Evolutionary conservation across 2,113 vertebrate genomes (phyloP), one percentile per base, ranked within the genome.

Genomic region (Chionomys nivalis): DNA sequence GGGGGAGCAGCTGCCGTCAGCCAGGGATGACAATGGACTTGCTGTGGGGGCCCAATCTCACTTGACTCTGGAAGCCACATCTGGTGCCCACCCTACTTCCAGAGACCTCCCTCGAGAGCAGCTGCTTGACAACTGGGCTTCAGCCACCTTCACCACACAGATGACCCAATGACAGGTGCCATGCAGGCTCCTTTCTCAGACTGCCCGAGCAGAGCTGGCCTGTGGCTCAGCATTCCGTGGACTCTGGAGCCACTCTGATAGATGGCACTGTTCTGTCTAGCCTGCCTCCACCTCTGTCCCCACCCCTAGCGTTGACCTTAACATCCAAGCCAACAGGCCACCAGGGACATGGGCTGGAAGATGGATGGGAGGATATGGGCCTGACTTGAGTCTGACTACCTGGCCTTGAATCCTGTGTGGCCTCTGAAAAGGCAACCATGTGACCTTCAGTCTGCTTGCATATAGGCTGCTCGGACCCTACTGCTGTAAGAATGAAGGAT

Each of bases 141-240:
- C 3, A 3, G 39, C 16, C 68, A 61, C 12, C 90, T 65, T 72
- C 5, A 10, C 14, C 3, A 55, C 70, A 31, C 61, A 77, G 44
- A 75, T 5, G 10, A 87, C 42, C 17, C 6, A 14, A 94, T n/a
- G 39, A 63, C 11, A n/a, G 55, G 52, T 2, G 7, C 24, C 11
- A 0, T 9, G 24, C 3, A 12, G 16, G 19, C 55, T 94, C 39
- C 52, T 36, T 16, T 10, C 72, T 28, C 4, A 8, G 63, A 78
- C 17, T 8, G 5, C n/a, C 58, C 33, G 3, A 28, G 33, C 2
- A 39, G 81, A n/a, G 21, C 8, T n/a, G 76, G 7, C 24, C 11
- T 33, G 17, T 23, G 21, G 7, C 39, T 11, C 26, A 73, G 78
- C 33, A 2, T 68, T 16, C n/a, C 5, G 0, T 0, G 1, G 8